Conservation (phyloP, 2,888 invertebrate genomes). For the Heliconius sara region DNA sequence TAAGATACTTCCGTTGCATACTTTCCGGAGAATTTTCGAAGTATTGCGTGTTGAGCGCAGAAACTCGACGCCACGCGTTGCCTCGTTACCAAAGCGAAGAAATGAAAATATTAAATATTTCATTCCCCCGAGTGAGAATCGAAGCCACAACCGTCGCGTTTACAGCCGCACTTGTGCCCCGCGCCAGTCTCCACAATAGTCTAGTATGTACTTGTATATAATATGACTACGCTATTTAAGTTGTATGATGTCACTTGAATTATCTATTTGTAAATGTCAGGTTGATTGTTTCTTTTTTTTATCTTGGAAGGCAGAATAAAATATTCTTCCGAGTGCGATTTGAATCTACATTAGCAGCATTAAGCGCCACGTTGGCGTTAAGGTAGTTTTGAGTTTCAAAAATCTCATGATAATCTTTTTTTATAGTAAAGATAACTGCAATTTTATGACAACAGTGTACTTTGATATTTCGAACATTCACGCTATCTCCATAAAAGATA, state of each 20-base stretch:
- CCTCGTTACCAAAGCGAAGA: too few relatives aligned
- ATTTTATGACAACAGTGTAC: not conserved
- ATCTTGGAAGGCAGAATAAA: not conserved
- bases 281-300: not conserved
- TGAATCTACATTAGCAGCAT: not conserved
- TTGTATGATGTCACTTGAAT: conserved; percentile 9
- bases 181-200: too few relatives aligned
- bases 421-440: conserved; percentile 2
- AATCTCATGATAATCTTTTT: not conserved
- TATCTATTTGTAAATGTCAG: conserved; percentile 16
- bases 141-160: too few relatives aligned
- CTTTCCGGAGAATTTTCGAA: too few relatives aligned
- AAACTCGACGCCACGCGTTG: too few relatives aligned
- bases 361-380: not conserved
- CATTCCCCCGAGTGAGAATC: too few relatives aligned
- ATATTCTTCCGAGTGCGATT: not conserved
- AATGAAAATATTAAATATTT: too few relatives aligned
- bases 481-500: not conserved
- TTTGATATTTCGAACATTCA: not conserved
- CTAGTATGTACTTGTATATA: not conserved
- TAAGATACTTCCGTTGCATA: too few relatives aligned
- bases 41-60: too few relatives aligned
- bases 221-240: not conserved
- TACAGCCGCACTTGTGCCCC: too few relatives aligned
- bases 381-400: not conserved